phyloP scores from a whole-genome alignment of 64 coral and sea anemone species.

The Cladopsammia gracilis region DNA sequence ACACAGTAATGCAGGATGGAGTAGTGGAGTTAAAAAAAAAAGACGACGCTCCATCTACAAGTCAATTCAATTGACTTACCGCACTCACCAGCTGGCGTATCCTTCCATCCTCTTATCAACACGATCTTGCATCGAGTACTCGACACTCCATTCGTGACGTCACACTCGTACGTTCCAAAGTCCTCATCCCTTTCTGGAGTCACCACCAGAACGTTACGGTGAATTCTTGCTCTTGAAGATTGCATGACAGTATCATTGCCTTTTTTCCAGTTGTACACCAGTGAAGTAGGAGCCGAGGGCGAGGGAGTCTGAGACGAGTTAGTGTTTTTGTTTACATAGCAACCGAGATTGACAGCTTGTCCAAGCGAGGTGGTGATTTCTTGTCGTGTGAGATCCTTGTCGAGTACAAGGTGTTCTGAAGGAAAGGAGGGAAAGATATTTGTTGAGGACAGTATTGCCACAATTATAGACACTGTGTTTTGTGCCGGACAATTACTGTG shows the following conservation, averaged over 20 bases:
- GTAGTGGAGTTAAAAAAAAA: too few species aligned
- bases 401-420: slow-evolving; percentile 13
- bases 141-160: slow-evolving; percentile 37
- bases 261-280: slow-evolving; percentile 39
- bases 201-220: slow-evolving; percentile 28
- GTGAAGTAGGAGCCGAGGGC: too few species aligned
- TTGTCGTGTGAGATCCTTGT: not conserved
- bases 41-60: too few species aligned
- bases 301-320: not conserved
- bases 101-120: slow-evolving; percentile 12
- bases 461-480: too few species aligned
- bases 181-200: not conserved
- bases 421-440: not conserved
- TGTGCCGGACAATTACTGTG: too few species aligned
- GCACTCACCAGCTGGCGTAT: not conserved
- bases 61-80: too few species aligned
- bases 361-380: not conserved
- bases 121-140: slow-evolving; percentile 10
- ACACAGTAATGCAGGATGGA: too few species aligned
- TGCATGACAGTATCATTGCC: not conserved
- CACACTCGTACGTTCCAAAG: slow-evolving; percentile 49
- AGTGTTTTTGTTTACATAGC: slow-evolving; percentile 34
- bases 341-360: slow-evolving; percentile 36
- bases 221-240: not conserved
- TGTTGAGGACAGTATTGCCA: not conserved